Base-by-base conservation (phyloP, 2,113 vertebrate genomes). In the Ellobius talpinus region DNA sequence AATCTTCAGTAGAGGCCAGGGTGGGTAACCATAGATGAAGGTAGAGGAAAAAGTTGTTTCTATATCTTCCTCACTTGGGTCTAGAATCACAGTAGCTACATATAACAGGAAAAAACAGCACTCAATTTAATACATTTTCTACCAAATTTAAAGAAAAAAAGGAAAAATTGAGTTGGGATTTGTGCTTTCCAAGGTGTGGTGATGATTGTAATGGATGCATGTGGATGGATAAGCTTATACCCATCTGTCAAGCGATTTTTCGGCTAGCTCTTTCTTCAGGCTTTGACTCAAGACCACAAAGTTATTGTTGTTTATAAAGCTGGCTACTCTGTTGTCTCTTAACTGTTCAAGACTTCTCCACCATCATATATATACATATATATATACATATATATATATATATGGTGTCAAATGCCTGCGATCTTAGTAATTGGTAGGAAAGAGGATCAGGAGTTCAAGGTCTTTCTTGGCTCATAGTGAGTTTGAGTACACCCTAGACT, bases 281-380 rank as follows among this genome's bases (percentile, higher is more conserved):
- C 24, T 96, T 96, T 9, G 77, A 65, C 42, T 82, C 52, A 73
- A 24, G 12, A 31, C 91, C 29, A 10, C 73, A 96, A 94, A 89
- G 90, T 78, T 23, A 90, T 89, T 84, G 72, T 58, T 95, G 58
- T 81, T 96, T 96, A 0, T 81, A 88, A n/a, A 86, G 12, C 23
- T 95, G 24, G 42, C 36, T 89, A 95, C 31, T 96, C 77, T 73
- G n/a, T 93, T 63, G 84, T 87, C n/a, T 96, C 65, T 92, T 87
- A 66, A 70, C 42, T 91, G 36, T 84, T 52, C 23, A 66, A 85
- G 65, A 58, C 45, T 85, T 88, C 31, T 11, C 87, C 33, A 50
- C 12, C 33, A 77, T 77, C 92, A 50, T 10, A 39, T 87, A n/a
- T 91, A 65, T 88, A 10, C 86, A 13, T n/a, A 5, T 55, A n/a